Base-by-base conservation (phyloP, 2,888 invertebrate species). In the Drosophila multiciliata region DNA sequence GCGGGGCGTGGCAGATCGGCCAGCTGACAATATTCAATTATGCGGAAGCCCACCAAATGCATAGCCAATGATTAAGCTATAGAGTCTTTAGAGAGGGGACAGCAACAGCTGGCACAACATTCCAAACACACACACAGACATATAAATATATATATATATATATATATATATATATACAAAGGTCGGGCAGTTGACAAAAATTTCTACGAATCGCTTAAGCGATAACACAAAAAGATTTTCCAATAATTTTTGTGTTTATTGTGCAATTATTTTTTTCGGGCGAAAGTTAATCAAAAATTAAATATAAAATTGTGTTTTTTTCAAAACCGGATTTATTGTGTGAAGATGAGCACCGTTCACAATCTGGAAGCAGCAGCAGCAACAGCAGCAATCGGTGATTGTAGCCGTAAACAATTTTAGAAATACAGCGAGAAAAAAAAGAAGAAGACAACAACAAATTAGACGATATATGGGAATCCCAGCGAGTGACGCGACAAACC, bases 391-490 rank as follows among this genome's bases (percentile, higher is more conserved):
- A 63, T 32, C 70, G 58, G 58, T 61, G 59, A 54, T 75, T 74
- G 75, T 83, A 80, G 87, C 87, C 84, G 90, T 90, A 86, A 89
- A 87, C 87, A 90, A 83, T 84, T 83, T 89, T 76, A 83, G 83
- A 76, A 78, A 79, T 60, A 87, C 68, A 69, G 57, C 38, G 60
- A 64, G 59, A 55, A n/a, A 61, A 32, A 66, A 35, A 40, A 2
- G 57, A 40, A 38, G 40, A 81, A 72, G 70, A 78, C 76, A 82
- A 73, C 76, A 87, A 81, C 67, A 75, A 89, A 74, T 89, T 82
- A 89, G 87, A 89, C 87, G 87, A 90, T 76, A 89, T 87, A 90
- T 76, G 87, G 87, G 87, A 87, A 87, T 87, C 90, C 87, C 87
- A 90, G 71, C 89, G 82, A 89, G 89, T 87, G 87, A 90, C 90